A percentile compares a stretch with the other conserved stretches of the same genome.
phyloP scores from a whole-genome alignment of 2,113 vertebrate genomes.

The Chaetorhynchus papuensis region DNA sequence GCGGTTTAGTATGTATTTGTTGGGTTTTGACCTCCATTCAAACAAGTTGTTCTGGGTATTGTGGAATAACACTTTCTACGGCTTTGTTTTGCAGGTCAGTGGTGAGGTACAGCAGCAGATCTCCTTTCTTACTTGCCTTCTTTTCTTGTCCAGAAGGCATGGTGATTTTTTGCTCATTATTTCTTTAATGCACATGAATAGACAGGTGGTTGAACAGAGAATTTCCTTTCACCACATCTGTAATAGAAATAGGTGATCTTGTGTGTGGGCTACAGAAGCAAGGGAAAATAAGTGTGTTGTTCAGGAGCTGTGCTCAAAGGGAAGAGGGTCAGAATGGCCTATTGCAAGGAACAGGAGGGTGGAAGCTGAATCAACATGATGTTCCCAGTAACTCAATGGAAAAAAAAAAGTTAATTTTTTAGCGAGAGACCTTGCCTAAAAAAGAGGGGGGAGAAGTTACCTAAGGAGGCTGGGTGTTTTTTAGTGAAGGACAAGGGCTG shows the following conservation, averaged over 20 bases:
- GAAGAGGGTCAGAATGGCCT: not conserved
- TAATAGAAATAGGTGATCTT: not conserved
- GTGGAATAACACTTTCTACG: not conserved
- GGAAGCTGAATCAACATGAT: not conserved
- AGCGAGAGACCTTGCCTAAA: not conserved
- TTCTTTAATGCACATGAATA: not conserved
- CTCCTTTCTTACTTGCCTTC: not conserved
- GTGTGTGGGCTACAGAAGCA: not conserved
- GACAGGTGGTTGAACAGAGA: not conserved
- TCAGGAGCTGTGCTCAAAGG: not conserved
- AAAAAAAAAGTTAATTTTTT: not conserved
- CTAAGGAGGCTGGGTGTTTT: accelerated
- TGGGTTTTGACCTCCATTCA: not conserved
- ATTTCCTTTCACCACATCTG: not conserved
- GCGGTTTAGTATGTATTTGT: not conserved
- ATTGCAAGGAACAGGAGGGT: not conserved
- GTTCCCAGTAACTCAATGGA: not conserved
- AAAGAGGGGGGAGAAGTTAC: not conserved
- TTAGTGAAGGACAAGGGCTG: not conserved
- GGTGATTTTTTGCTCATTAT: not conserved
- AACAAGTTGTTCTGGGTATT: not conserved
- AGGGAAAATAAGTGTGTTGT: not conserved
- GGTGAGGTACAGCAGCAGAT: not conserved
- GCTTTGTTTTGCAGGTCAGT: not conserved
- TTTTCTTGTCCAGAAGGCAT: not conserved